Evolutionary conservation across 2,888 invertebrate species (phyloP), one percentile per base, ranked within the genome.

Genomic region (Lasioglossum calceatum): DNA sequence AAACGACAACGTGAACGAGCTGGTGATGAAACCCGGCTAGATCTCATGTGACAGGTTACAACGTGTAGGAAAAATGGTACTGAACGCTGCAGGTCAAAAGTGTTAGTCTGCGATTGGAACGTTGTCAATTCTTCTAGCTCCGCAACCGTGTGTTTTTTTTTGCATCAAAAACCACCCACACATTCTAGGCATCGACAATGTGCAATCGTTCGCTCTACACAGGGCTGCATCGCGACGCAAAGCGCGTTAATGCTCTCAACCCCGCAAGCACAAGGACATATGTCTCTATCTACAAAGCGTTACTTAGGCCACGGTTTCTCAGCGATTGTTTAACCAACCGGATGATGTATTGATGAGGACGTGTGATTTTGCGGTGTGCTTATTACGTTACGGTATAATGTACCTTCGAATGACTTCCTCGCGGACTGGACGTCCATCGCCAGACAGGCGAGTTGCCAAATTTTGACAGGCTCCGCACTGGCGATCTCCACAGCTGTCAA

Each of bases 351-450:
- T 78, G 47, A 82, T 79, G 44, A 42, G 84, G 47, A 83, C 77
- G 83, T 81, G 87, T 87, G 74, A 87, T 58, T 23, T 87, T 85
- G 79, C 80, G 86, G 71, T 79, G 79, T 86, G 88, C 79, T 87
- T 90, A 88, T 85, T 91, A 80, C 81, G 82, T 92, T 90, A 88
- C 88, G 89, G 90, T 90, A 71, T 71, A 90, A 92, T 92, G 91
- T 94, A 94, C 94, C 94, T 94, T 94, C 94, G 92, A 88, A 94
- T 94, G 92, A 94, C 92, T 89, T 94, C 94, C 91, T 94, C 94
- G 87, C 94, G 94, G 91, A 93, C 89, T 90, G 94, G 93, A 86
- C 93, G 94, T 92, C 94, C 93, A 89, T 94, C 94, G 93, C 94
- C 93, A 93, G 94, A 94, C 91, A 94, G 90, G 92, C 94, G 94